Conservation (phyloP, 2,888 invertebrate species). For the Eristalis tenax region DNA sequence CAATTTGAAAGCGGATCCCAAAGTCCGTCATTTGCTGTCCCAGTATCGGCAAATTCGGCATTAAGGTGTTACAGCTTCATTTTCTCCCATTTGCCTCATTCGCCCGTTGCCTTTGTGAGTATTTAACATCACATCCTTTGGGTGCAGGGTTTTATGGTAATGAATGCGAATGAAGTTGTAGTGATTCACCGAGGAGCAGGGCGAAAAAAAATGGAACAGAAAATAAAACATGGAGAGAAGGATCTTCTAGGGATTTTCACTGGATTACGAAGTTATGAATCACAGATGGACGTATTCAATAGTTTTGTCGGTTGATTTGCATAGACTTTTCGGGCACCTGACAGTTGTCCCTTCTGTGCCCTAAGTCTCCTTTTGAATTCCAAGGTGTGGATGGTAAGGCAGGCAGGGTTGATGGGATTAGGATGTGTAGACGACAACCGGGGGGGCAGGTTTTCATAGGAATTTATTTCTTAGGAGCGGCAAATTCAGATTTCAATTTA, state of each 20-base stretch:
- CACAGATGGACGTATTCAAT: slow-evolving; percentile 33
- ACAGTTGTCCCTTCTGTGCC: not conserved
- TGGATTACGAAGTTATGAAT: slow-evolving; percentile 38
- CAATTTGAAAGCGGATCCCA: not conserved
- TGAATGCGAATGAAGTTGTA: slow-evolving; percentile 19
- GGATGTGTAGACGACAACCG: too few species aligned
- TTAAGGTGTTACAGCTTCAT: slow-evolving; percentile 34
- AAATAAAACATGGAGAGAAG: not conserved
- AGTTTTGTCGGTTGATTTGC: slow-evolving; percentile 13
- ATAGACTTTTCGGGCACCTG: not conserved
- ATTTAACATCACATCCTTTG: slow-evolving; percentile 21
- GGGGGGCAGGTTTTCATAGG: too few species aligned
- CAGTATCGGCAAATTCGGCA: slow-evolving; percentile 34
- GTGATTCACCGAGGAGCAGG: slow-evolving; percentile 6
- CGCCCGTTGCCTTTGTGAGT: not conserved
- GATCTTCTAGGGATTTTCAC: slow-evolving; percentile 10
- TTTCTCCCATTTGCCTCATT: not conserved
- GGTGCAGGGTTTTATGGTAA: slow-evolving; percentile 30
- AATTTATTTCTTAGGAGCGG: too few species aligned
- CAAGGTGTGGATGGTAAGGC: too few species aligned
- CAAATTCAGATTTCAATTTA: too few species aligned
- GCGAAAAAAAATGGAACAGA: not conserved
- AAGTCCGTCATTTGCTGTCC: slow-evolving; percentile 1
- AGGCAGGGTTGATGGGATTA: too few species aligned
- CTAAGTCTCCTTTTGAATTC: too few species aligned